Percentiles rank a stretch among this genome's conserved stretches.
These are phyloP conservation scores for Zophobas atratus DNA, from an alignment of 1,140 invertebrate genomes.

Conservation along the genomic window DNA sequence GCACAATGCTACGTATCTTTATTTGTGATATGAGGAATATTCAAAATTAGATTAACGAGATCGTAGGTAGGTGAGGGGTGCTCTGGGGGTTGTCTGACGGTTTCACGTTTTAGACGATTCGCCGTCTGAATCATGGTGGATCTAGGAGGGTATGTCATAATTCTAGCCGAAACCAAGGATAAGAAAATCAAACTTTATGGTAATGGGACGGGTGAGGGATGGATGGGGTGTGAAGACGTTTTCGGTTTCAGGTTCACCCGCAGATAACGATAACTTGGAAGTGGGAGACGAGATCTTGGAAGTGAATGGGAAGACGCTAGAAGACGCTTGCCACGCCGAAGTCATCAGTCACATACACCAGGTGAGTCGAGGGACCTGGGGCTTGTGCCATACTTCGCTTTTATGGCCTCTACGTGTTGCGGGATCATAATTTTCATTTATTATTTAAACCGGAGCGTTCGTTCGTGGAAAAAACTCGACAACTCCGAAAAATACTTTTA, in stretches of 20 bases:
- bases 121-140: constrained; percentile 81
- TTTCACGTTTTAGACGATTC: constrained; percentile 49
- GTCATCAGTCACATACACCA: constrained; percentile 95
- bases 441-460: no score
- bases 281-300: constrained; percentile 96
- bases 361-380: constrained; percentile 71
- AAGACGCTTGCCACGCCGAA: constrained; percentile 90
- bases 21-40: constrained; percentile 49
- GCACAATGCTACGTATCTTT: constrained; percentile 62
- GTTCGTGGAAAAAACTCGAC: no score
- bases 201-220: constrained; percentile 70
- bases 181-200: constrained; percentile 96
- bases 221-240: not conserved
- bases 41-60: constrained; percentile 38
- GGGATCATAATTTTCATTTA: no score
- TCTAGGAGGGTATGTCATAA: constrained; percentile 96
- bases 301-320: constrained; percentile 92
- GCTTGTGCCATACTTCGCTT: no score
- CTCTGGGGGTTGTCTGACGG: not conserved
- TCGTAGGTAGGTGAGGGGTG: constrained; percentile 5
- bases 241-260: constrained; percentile 83
- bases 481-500: no score
- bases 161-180: constrained; percentile 93
- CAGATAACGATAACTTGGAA: constrained; percentile 93
- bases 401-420: no score